Conservation (phyloP, 2,888 invertebrate genomes). For the Pseudoips prasinana region DNA sequence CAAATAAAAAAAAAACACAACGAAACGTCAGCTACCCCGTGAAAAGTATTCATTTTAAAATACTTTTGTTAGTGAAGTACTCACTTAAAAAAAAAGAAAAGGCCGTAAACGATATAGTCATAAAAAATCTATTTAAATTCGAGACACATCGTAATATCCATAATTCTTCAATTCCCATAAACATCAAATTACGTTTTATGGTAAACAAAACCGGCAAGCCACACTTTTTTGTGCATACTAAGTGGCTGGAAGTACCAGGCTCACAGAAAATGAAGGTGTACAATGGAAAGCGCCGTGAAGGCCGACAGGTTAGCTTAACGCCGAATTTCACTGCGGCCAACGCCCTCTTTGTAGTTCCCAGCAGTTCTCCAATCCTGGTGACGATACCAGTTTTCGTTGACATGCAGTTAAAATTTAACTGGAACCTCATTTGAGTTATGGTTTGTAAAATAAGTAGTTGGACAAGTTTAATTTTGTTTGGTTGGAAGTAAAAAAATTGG, state of each 20-base stretch:
- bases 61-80: too few species aligned
- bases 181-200: slow-evolving; percentile 11
- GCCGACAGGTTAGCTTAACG: slow-evolving; percentile 47
- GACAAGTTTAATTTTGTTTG: too few species aligned
- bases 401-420: slow-evolving; percentile 27
- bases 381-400: slow-evolving; percentile 27
- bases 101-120: too few species aligned
- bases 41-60: too few species aligned
- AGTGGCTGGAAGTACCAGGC: slow-evolving; percentile 48
- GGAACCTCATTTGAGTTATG: slow-evolving; percentile 3
- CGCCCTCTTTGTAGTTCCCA: slow-evolving; percentile 43
- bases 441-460: slow-evolving; percentile 2
- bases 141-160: background rate
- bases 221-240: slow-evolving; percentile 43
- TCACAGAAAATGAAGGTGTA: slow-evolving; percentile 53
- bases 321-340: slow-evolving; percentile 66
- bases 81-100: too few species aligned
- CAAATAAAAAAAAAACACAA: too few species aligned
- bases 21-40: too few species aligned
- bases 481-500: too few species aligned
- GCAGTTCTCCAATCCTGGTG: slow-evolving; percentile 40
- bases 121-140: too few species aligned
- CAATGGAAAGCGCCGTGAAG: slow-evolving; percentile 62
- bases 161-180: slow-evolving; percentile 4
- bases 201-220: slow-evolving; percentile 25